Percentiles rank a stretch among this genome's conserved stretches.
Evolutionary conservation across 2,888 invertebrate genomes (phyloP).

Genomic region (Cantharis nigra): DNA sequence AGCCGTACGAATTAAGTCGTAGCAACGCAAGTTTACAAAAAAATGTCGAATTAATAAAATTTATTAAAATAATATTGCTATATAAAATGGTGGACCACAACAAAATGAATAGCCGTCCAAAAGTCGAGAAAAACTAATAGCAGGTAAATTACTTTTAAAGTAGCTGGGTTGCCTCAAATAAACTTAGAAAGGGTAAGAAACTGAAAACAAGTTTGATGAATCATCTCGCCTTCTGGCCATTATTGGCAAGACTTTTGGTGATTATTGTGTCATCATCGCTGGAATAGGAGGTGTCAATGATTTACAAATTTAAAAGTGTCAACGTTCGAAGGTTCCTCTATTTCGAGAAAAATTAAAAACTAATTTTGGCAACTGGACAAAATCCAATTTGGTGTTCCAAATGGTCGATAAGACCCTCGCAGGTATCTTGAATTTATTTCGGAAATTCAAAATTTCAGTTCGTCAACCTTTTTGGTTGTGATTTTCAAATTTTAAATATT

Average conservation of each 20-base stretch:
- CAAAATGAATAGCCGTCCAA: neutral
- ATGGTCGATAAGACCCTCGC: too few species aligned
- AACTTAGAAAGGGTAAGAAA: neutral
- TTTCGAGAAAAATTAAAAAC: neutral
- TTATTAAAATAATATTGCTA: too few species aligned
- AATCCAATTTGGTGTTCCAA: neutral
- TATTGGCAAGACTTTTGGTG: neutral
- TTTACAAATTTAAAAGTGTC: neutral
- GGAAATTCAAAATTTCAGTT: neutral
- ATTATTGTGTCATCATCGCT: neutral
- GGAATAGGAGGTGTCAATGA: neutral
- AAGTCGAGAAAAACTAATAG: neutral
- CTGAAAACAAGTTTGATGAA: neutral
- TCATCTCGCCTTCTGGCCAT: neutral
- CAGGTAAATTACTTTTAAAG: neutral
- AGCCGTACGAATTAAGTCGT: too few species aligned
- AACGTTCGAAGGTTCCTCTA: neutral
- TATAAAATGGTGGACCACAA: too few species aligned
- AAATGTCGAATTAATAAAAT: too few species aligned
- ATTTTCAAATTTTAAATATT: neutral
- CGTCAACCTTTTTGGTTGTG: neutral
- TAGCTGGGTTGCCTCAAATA: neutral
- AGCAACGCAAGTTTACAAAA: too few species aligned
- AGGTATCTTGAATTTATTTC: too few species aligned
- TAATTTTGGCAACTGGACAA: neutral